Base-by-base conservation (phyloP, 2,888 invertebrate species). In the Aphodius sticticus region DNA sequence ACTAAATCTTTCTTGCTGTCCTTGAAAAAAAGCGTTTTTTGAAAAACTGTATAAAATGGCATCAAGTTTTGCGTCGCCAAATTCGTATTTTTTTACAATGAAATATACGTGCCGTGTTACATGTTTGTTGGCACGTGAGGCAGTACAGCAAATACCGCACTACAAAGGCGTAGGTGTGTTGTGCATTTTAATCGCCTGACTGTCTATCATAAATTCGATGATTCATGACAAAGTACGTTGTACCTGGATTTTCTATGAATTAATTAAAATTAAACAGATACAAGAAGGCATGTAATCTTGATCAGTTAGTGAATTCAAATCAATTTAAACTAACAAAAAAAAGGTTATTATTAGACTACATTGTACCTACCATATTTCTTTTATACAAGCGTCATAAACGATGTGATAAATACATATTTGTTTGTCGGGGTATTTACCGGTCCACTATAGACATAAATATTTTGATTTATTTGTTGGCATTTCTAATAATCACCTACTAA, bases 401-500 rank as follows among this genome's bases (percentile, higher is more conserved):
- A 53, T 53, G 53, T 53, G 53, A 1, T 53, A 53, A 53, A 53
- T 53, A 53, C 53, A 26, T 26, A 26, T 53, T 9, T 53, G 12
- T 5, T 12, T 9, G 7, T 7, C 53, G 53, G 53, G 53, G 53
- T 53, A 1, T 53, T 53, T 53, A 53, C 53, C 7, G 53, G 12
- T 12, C 53, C 7, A 7, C 53, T 53, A 53, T 53, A 53, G 53
- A 53, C 53, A 53, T 12, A 2, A 53, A 53, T 53, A 53, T 53
- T 53, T 53, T 53, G 7, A 12, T 53, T 15, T 74, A 36, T 72
- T 74, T 74, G 37, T 74, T 74, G 35, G 37, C 74, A 74, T 35
- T 74, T 74, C 36, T 37, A 74, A 74, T 74, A 35, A n/a, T n/a
- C 35, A 74, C 16, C 36, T 74, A 37, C 36, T 35, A 74, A 74